Evolutionary conservation across 2,113 vertebrate genomes (phyloP), one percentile per base, ranked within the genome.

Genomic region (Podarcis muralis): DNA sequence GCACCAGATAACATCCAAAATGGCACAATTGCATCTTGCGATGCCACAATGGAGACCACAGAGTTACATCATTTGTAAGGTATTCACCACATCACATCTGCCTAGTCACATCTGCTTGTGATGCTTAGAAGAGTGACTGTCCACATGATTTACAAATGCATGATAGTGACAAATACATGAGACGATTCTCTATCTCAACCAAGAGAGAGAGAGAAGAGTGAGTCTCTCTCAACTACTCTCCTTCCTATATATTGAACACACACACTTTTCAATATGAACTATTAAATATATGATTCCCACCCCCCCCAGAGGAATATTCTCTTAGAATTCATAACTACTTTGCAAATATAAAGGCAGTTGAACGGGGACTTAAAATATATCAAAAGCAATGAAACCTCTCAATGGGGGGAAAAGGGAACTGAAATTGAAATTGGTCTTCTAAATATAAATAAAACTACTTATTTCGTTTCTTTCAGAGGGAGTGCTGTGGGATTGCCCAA

Each of bases 331-430:
- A 88, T 91, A 22, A 92, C 13, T 81, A 78, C 43, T 89, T 59
- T 86, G 77, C 71, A 91, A 92, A 92, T 74, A 89, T 72, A 92
- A 88, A 90, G 22, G 25, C 71, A 92, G 27, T 88, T 93, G 90
- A 90, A 74, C 69, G 48, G 4, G 13, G 80, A 88, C 84, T 92
- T 90, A 90, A 88, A 94, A 93, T 85, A 72, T 15, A 80, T 81
- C 11, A 18, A 77, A 23, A 43, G 84, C 16, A 92, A 91, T 90
- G 74, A 79, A 77, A 68, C n/a, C 35, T 87, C 87, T 93, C 40
- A 59, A 9, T 81, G 84, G 23, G 37, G 43, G 11, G 35, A 90
- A 88, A 72, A 12, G 75, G 23, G 23, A 87, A 83, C 2, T 27
- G 84, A 86, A 89, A 92, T 78, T 90, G 85, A 93, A 92, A 92